phyloP scores from a whole-genome alignment of 2,113 vertebrate genomes.

The Scomber scombrus region DNA sequence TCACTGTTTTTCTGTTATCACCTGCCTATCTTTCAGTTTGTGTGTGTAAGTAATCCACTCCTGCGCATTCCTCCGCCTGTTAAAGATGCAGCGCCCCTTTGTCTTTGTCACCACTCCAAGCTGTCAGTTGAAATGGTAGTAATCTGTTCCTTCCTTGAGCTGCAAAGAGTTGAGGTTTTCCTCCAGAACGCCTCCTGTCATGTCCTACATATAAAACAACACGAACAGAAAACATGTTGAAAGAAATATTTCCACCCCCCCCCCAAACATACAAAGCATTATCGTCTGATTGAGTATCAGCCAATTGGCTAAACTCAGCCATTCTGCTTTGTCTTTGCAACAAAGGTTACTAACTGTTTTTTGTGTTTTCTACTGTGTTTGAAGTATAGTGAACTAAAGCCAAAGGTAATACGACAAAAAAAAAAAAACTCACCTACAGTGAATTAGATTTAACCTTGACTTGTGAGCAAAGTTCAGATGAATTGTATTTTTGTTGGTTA shows the following conservation, averaged over 20 bases:
- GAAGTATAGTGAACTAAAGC: neutral
- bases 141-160: constrained; percentile 87
- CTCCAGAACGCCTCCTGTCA: constrained; percentile 92
- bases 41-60: neutral
- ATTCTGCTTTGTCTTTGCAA: neutral
- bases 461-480: constrained; percentile 23
- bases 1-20: constrained; percentile 1
- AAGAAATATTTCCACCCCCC: neutral
- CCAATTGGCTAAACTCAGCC: neutral
- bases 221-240: constrained; percentile 4
- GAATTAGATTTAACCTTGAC: neutral
- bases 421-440: constrained; percentile 1
- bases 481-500: constrained; percentile 36
- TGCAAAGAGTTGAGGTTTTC: constrained; percentile 86
- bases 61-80: constrained; percentile 27
- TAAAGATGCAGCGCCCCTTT: constrained; percentile 32
- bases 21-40: constrained; percentile 11
- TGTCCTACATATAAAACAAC: constrained; percentile 85
- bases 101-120: neutral
- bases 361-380: neutral
- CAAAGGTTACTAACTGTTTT: constrained; percentile 12
- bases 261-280: neutral
- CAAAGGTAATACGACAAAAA: constrained; percentile 1
- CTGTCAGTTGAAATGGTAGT: constrained; percentile 82
- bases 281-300: neutral